phyloP scores from a whole-genome alignment of 2,888 invertebrate genomes.

The Lasioglossum morio region DNA sequence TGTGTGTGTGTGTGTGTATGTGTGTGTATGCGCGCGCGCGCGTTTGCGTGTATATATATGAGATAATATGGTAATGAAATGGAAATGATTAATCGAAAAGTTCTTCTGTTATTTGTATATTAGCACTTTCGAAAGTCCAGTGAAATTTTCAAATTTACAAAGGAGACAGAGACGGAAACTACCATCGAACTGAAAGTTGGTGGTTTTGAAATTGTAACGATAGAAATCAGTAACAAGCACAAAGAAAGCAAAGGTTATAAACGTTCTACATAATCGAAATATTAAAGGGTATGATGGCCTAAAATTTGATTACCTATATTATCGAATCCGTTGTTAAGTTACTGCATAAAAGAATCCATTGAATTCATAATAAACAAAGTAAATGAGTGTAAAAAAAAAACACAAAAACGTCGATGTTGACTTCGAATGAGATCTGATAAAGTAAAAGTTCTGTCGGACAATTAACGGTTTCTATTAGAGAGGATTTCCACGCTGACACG shows the following conservation, averaged over 20 bases:
- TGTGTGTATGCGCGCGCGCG: no score
- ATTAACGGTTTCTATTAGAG: conserved; percentile 40
- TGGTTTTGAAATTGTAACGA: conserved; percentile 59
- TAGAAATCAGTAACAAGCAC: conserved; percentile 69
- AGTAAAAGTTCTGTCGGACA: conserved; percentile 49
- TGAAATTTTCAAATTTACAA: not conserved
- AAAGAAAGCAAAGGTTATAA: conserved; percentile 78
- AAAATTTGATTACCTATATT: conserved; percentile 76
- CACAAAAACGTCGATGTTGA: conserved; percentile 73
- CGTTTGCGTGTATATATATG: no score
- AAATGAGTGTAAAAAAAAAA: conserved; percentile 70
- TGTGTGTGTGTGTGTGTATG: no score
- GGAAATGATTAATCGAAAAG: conserved; percentile 30
- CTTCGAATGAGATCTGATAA: conserved; percentile 66
- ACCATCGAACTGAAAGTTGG: conserved; percentile 23
- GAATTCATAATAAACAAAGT: conserved; percentile 80
- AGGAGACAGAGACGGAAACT: conserved; percentile 1
- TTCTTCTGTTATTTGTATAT: not conserved
- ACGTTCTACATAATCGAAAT: conserved; percentile 61
- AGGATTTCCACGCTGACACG: conserved; percentile 48
- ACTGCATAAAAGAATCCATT: conserved; percentile 73
- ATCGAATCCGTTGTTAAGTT: conserved; percentile 75
- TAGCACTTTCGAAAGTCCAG: conserved; percentile 15
- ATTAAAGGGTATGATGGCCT: conserved; percentile 51
- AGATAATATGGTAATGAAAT: conserved; percentile 34